Percentiles rank a stretch among this genome's conserved stretches.
Conservation (phyloP, 2,888 invertebrate species). For the Brachynemurus nebulosus region DNA sequence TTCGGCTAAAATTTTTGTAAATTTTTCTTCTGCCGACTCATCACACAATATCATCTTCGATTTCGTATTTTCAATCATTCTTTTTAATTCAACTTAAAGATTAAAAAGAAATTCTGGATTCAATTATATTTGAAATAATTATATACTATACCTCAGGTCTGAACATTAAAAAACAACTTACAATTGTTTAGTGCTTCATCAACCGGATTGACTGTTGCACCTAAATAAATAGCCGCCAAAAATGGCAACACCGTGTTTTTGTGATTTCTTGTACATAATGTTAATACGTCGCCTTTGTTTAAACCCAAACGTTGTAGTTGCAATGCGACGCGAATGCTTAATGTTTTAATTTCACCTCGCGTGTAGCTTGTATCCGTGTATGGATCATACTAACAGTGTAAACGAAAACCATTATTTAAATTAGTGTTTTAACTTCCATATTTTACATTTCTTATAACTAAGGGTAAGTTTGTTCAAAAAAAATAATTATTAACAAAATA, state of each 20-base stretch:
- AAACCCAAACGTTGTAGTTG: not conserved
- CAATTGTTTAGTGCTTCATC: not conserved
- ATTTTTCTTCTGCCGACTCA: not conserved
- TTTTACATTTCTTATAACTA: too few relatives aligned
- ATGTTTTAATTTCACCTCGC: not conserved
- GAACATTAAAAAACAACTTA: too few relatives aligned
- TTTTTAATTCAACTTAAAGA: not conserved
- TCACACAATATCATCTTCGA: conserved; percentile 4
- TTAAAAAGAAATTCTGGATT: too few relatives aligned
- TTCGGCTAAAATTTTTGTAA: not conserved
- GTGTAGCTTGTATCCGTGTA: not conserved
- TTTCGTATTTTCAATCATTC: not conserved
- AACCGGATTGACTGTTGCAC: not conserved
- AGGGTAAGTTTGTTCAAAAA: too few relatives aligned
- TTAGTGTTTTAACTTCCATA: too few relatives aligned
- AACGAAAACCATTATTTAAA: too few relatives aligned
- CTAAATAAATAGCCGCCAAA: not conserved
- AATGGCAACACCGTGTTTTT: not conserved
- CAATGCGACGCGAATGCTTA: not conserved
- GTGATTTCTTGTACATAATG: not conserved
- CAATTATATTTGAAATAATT: too few relatives aligned
- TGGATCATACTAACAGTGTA: not conserved
- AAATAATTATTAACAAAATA: too few relatives aligned
- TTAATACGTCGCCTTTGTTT: not conserved
- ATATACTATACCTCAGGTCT: too few relatives aligned